Conservation (phyloP, 1,140 invertebrate species). For the Andrena cerasifolii region DNA sequence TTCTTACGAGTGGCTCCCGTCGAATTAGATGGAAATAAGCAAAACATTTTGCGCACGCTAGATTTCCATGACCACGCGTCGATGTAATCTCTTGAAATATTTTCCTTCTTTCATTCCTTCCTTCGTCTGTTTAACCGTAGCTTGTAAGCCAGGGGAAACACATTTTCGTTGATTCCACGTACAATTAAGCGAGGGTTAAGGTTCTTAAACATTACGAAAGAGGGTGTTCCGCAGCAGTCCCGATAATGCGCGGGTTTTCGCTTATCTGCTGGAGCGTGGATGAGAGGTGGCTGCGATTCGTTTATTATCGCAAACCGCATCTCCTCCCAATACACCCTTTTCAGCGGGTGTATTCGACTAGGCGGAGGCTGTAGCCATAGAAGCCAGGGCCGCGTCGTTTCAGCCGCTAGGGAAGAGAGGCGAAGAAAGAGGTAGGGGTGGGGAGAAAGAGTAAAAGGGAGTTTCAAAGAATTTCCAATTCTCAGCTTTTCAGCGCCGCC, state of each 20-base stretch:
- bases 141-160: no score
- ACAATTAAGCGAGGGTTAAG: no score
- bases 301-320: constrained; percentile 65
- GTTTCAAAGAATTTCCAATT: constrained; percentile 78
- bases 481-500: constrained; percentile 70
- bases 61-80: no score
- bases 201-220: constrained; percentile 13
- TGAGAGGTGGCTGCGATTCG: constrained; percentile 37
- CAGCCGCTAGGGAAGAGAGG: constrained; percentile 21
- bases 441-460: not conserved
- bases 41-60: no score
- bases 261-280: constrained; percentile 39
- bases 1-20: not conserved
- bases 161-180: no score
- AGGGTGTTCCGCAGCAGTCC: no score
- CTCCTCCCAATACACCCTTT: constrained; percentile 52
- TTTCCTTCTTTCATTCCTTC: no score
- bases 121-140: no score
- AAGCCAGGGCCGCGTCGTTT: constrained; percentile 30
- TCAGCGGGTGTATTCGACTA: constrained; percentile 48
- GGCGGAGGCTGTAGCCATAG: constrained; percentile 27
- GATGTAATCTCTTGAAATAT: no score
- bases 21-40: not conserved
- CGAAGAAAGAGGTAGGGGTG: constrained; percentile 22
- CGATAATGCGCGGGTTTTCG: constrained; percentile 62